phyloP scores from a whole-genome alignment of 2,888 invertebrate genomes.

The Oasisia sp. region DNA sequence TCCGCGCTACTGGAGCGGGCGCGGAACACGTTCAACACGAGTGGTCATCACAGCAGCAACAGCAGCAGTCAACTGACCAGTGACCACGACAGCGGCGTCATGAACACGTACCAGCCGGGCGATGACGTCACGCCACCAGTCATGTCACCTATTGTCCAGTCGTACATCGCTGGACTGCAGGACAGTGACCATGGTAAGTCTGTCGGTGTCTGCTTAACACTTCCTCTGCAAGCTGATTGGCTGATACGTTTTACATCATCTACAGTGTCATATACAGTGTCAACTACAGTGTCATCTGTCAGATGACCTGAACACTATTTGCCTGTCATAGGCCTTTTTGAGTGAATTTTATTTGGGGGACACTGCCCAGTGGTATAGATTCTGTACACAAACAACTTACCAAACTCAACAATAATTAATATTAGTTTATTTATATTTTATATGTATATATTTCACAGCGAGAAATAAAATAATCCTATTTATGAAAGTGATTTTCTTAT shows the following conservation, averaged over 20 bases:
- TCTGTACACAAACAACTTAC: no score
- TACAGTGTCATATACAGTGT: no score
- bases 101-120: constrained; percentile 29
- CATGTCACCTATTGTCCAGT: constrained; percentile 35
- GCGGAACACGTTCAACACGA: constrained; percentile 14
- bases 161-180: constrained; percentile 34
- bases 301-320: no score
- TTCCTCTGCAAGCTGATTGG: no score
- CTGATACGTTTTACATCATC: no score
- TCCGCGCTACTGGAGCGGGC: constrained; percentile 34
- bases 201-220: not conserved
- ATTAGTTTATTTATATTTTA: constrained; percentile 19
- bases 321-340: no score
- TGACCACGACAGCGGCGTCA: constrained; percentile 38
- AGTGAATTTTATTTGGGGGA: no score
- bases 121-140: constrained; percentile 31
- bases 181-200: constrained; percentile 24
- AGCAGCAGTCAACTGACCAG: constrained; percentile 31
- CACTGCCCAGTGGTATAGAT: no score
- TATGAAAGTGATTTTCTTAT: no score
- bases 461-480: no score
- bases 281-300: no score
- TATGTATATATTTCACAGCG: no score
- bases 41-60: constrained; percentile 20
- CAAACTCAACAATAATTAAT: not conserved